phyloP scores from a whole-genome alignment of 2,113 vertebrate species.

The Bujurquina vittata region DNA sequence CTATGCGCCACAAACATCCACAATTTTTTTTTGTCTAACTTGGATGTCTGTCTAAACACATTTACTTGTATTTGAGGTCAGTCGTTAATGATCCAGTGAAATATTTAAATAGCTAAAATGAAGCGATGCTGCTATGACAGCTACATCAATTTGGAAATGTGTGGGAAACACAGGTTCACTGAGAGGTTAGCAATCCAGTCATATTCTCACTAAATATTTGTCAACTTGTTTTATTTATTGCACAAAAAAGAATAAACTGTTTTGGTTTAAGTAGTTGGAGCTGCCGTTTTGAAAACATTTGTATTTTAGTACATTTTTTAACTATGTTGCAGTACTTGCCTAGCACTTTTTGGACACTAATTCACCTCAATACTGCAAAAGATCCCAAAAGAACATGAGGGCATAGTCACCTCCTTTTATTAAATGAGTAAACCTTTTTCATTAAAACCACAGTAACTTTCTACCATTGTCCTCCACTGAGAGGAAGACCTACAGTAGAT shows the following conservation, averaged over 20 bases:
- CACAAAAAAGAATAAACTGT: not conserved
- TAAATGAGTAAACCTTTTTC: not conserved
- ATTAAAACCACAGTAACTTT: not conserved
- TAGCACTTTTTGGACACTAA: not conserved
- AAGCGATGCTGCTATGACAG: not conserved
- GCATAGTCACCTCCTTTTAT: too few species aligned
- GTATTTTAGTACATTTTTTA: not conserved
- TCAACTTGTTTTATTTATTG: not conserved
- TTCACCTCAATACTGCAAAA: not conserved
- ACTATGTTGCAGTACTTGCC: not conserved
- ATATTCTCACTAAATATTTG: not conserved
- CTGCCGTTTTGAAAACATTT: not conserved
- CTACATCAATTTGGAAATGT: not conserved
- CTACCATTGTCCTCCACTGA: not conserved
- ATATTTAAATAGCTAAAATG: not conserved
- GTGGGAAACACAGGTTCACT: not conserved
- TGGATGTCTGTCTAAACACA: not conserved
- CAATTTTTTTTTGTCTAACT: not conserved
- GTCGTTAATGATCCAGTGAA: not conserved
- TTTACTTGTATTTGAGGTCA: not conserved
- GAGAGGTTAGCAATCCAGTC: not conserved
- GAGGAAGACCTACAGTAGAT: not conserved
- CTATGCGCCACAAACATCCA: constrained; percentile 4
- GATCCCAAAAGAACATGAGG: not conserved
- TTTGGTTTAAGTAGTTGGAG: not conserved